phyloP scores from a whole-genome alignment of 2,888 invertebrate species.

The Tanytarsus gracilentus region DNA sequence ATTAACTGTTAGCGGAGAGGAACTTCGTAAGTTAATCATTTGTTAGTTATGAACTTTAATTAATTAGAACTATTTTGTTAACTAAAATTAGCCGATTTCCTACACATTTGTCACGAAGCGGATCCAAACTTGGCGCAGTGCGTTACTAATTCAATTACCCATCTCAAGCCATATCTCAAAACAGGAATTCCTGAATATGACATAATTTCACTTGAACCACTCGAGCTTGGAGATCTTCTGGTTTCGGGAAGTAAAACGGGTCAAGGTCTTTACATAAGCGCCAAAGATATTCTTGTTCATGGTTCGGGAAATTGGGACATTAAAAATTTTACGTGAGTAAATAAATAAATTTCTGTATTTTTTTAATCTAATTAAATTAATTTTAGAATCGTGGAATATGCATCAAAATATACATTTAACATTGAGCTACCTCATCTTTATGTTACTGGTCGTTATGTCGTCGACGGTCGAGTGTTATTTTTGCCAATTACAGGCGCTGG shows the following conservation, averaged over 20 bases:
- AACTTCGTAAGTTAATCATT: conserved; percentile 15
- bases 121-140: conserved; percentile 15
- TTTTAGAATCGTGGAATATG: conserved; percentile 40
- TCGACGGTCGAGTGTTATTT: conserved; percentile 48
- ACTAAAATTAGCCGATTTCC: conserved; percentile 26
- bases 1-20: background rate
- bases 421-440: conserved; percentile 46
- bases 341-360: background rate
- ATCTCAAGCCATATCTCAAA: background rate
- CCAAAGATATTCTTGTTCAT: conserved; percentile 29
- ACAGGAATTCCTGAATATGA: conserved; percentile 18
- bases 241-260: conserved; percentile 25
- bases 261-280: conserved; percentile 29
- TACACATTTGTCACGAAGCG: conserved; percentile 3
- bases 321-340: conserved; percentile 18
- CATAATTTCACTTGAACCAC: conserved; percentile 19
- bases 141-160: conserved; percentile 2
- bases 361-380: conserved; percentile 12
- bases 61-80: background rate
- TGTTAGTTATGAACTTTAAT: background rate
- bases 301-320: conserved; percentile 29
- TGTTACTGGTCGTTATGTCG: conserved; percentile 46
- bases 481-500: conserved; percentile 49
- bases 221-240: conserved; percentile 28
- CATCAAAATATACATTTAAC: conserved; percentile 40